These are phyloP conservation scores for Aspidiotus rigidus DNA, from an alignment of 2,888 invertebrate genomes.

Conservation along the genomic window DNA sequence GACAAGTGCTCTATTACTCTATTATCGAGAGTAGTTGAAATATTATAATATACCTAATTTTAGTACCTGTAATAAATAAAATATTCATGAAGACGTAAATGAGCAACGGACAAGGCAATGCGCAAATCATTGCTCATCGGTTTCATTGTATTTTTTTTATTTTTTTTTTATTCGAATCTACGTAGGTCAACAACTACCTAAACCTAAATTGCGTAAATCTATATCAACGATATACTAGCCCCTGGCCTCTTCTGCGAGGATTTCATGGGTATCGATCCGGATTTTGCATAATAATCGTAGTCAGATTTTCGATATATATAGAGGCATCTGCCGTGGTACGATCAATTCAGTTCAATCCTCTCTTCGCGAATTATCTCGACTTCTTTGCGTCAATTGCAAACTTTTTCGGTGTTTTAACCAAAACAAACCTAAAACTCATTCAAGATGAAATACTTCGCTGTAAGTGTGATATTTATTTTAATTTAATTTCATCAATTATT, in stretches of 20 bases:
- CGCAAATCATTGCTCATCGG: neutral
- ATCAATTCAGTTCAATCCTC: slow-evolving; percentile 17
- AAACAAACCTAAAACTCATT: slow-evolving; percentile 1
- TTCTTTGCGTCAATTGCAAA: slow-evolving; percentile 2
- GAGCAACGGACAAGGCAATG: slow-evolving; percentile 19
- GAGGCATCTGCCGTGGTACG: slow-evolving; percentile 1
- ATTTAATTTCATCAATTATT: too few relatives aligned
- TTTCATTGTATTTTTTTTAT: slow-evolving; percentile 14
- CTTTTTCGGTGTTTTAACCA: slow-evolving; percentile 13
- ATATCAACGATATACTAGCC: slow-evolving; percentile 15
- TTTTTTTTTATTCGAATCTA: slow-evolving; percentile 4
- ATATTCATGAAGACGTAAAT: slow-evolving; percentile 12
- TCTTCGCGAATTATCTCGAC: slow-evolving; percentile 20
- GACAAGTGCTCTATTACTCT: too few relatives aligned
- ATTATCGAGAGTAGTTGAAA: too few relatives aligned
- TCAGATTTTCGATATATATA: slow-evolving; percentile 23
- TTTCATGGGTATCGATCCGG: slow-evolving; percentile 20
- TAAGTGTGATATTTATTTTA: slow-evolving; percentile 24
- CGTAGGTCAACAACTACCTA: slow-evolving; percentile 28
- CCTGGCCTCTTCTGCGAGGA: neutral
- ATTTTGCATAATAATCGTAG: slow-evolving; percentile 27
- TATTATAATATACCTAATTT: too few relatives aligned
- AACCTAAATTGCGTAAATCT: slow-evolving; percentile 28
- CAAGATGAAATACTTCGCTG: slow-evolving; percentile 32
- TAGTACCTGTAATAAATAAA: too few relatives aligned